Conservation (phyloP, 2,797 vertebrate genomes). For the Thunnus albacares region DNA sequence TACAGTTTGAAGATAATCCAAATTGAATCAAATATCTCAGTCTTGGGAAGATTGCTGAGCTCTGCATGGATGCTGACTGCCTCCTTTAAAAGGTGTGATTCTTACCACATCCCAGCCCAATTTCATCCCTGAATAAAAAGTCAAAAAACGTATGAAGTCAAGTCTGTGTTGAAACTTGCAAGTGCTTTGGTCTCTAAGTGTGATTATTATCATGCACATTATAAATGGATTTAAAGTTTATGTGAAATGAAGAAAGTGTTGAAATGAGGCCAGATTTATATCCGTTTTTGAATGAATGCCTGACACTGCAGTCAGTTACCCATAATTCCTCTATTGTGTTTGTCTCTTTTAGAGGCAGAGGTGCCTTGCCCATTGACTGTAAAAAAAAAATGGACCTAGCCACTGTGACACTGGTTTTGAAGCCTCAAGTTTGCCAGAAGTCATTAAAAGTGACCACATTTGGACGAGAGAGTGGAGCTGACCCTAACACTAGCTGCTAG, state of each 20-base stretch:
- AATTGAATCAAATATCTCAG: background rate
- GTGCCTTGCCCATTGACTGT: background rate
- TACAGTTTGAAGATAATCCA: background rate
- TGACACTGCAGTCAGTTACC: constrained; percentile 39
- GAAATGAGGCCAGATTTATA: constrained; percentile 43
- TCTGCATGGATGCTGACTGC: background rate
- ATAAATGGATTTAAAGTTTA: constrained; percentile 22
- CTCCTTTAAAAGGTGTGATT: background rate
- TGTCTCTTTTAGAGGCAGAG: constrained; percentile 33
- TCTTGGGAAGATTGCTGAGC: background rate
- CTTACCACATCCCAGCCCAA: background rate
- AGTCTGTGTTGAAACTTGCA: background rate
- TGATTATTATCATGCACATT: constrained; percentile 22
- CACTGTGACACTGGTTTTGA: too few species aligned
- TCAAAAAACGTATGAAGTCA: background rate
- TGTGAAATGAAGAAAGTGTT: constrained; percentile 23
- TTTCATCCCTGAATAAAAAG: background rate
- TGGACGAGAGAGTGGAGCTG: too few species aligned
- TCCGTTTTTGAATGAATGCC: constrained; percentile 25
- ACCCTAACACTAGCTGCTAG: too few species aligned
- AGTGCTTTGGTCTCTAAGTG: constrained; percentile 7
- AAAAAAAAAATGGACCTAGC: too few species aligned
- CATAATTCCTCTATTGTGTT: constrained; percentile 54
- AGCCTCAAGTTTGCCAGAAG: too few species aligned
- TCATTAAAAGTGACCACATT: too few species aligned